Evolutionary conservation across 2,797 vertebrate species (phyloP), one percentile per base, ranked within the genome.

Genomic region (Phalloptychus januarius): DNA sequence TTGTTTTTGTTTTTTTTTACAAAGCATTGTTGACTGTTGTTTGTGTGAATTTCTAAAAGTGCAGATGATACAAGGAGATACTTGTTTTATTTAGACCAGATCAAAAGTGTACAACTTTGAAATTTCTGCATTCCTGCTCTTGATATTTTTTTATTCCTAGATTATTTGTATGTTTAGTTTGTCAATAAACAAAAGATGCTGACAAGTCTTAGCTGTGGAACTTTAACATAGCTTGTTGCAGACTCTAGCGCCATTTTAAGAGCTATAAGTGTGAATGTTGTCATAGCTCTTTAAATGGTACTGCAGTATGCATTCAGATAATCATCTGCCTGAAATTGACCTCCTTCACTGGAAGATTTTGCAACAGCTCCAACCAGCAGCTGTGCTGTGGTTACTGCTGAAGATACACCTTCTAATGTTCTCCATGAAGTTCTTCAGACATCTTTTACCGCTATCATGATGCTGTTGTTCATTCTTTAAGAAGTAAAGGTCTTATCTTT

Each of bases 211-310:
- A 4, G 48, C 61, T 42, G 7, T 74, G 38, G 58, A 2, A 10
- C 23, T 1, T 7, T 2, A 2, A 20, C 48, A 18, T 15, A 38
- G 78, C 7, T 67, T 94, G 96, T 93, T 96, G 95, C 96, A 95
- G 96, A 97, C 93, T 89, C 94, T 93, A 97, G 97, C 95, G 96
- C 97, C 97, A 97, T 98, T 97, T 96, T 94, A 95, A 96, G 97
- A 97, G 97, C 96, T 97, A 96, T 97, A 93, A 97, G 97, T 88
- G 95, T 93, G 81, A 91, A 95, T 75, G 84, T 92, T 86, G 94
- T 97, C 96, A 97, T 97, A 97, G 97, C 97, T 98, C 97, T 98
- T 96, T 97, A 96, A 97, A 97, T 98, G 97, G 97, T 97, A 95
- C 97, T 97, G 97, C 96, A 93, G 93, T 97, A 96, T 92, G 97